Conservation (phyloP, 2,113 vertebrate genomes). For the Okapia johnstoni region DNA sequence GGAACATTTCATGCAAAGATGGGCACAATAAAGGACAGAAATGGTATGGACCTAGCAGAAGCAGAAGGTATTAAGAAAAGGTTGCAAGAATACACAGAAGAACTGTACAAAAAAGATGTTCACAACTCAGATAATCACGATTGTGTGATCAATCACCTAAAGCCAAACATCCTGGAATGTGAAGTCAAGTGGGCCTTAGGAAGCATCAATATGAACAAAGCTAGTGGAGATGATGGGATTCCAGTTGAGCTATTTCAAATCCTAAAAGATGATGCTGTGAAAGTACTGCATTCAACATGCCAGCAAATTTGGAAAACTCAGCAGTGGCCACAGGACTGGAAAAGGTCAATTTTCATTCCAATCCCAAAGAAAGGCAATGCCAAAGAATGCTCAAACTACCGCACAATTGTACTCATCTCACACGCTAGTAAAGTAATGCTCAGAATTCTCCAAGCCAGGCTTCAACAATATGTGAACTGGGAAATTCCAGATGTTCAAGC, state of each 20-base stretch:
- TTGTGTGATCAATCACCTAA: not conserved
- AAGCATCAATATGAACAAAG: not conserved
- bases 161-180: not conserved
- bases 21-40: not conserved
- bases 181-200: not conserved
- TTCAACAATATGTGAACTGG: not conserved
- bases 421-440: accelerated
- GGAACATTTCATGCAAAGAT: not conserved
- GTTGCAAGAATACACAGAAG: not conserved
- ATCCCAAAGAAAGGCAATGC: not conserved
- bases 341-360: not conserved
- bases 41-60: not conserved
- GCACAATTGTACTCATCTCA: not conserved
- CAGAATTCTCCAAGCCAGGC: not conserved
- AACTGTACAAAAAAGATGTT: not conserved
- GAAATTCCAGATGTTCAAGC: not conserved
- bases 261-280: not conserved
- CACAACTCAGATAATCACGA: not conserved
- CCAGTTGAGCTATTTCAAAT: not conserved
- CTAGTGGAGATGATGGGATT: not conserved
- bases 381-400: not conserved
- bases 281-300: not conserved
- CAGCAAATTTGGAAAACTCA: not conserved
- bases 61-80: not conserved
- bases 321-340: not conserved